Evolutionary conservation across 2,113 vertebrate species (phyloP), one percentile per base, ranked within the genome.

Genomic region (Mandrillus leucophaeus): DNA sequence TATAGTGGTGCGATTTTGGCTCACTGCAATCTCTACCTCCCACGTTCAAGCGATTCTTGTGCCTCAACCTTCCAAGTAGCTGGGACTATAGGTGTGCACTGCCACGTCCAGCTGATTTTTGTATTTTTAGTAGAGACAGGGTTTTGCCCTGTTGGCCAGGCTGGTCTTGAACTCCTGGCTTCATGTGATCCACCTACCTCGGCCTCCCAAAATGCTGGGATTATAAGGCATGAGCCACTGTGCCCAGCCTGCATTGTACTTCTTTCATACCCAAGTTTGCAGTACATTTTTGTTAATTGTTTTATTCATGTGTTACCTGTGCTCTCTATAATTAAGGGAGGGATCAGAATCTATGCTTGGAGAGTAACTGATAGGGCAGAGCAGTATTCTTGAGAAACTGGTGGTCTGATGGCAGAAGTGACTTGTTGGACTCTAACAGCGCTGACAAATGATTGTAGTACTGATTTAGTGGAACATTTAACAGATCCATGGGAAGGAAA

Each of bases 241-340:
- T 64, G 61, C 61, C 61, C 61, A 64, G 11, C 61, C 61, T 64
- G 61, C 61, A 30, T 5, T 64, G 11, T 48, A 45, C 8, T 76
- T 87, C n/a, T 73, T 87, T 79, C 16, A 50, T 66, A 25, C 38
- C 22, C 55, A 35, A 80, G 84, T 59, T 64, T 88, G 9, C 6
- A 64, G 86, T 55, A 70, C 14, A 70, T 75, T 70, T 88, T 84
- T 79, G 5, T 52, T 88, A 79, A 84, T n/a, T 73, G 22, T 68
- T 84, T 80, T 79, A 43, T 25, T 64, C 7, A 64, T 92, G 50
- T 84, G 32, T 66, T 50, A n/a, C 40, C 1, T 70, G 12, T 95
- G 40, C 88, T 66, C 93, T 90, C 38, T 79, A 95, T 80, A 90
- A 76, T 64, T 70, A 86, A 94, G 22, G 43, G 16, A 68, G 59